Conservation (phyloP, 2,888 invertebrate genomes). For the Sipha maydis region DNA sequence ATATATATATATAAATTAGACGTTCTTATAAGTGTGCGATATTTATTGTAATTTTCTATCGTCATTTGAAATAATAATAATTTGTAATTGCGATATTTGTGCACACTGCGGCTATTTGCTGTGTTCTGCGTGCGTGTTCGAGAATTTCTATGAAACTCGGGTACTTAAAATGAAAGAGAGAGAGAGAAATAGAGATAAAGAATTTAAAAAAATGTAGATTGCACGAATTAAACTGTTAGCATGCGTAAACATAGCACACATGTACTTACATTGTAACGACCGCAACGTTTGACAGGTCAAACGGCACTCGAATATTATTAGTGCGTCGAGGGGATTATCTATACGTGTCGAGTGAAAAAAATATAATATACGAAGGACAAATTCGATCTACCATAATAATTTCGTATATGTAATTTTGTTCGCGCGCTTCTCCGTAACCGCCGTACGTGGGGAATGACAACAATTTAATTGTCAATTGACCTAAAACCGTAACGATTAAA, state of each 20-base stretch:
- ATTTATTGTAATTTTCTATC: not conserved
- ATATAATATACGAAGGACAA: constrained; percentile 30
- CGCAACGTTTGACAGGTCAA: not conserved
- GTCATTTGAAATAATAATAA: not conserved
- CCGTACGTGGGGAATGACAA: constrained; percentile 15
- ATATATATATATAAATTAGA: not conserved
- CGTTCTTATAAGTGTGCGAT: not conserved
- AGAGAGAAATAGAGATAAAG: not conserved
- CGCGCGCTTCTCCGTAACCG: not conserved
- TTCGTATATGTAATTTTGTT: constrained; percentile 29
- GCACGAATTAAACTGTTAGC: constrained; percentile 2
- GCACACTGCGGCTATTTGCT: not conserved
- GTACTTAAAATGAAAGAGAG: not conserved
- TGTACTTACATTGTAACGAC: not conserved
- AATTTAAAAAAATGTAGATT: constrained; percentile 17
- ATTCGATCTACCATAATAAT: constrained; percentile 4
- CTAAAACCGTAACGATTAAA: not conserved
- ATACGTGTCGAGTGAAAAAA: not conserved
- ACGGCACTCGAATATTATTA: constrained; percentile 17
- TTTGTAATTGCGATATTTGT: not conserved
- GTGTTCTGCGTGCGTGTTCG: not conserved
- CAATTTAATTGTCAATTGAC: constrained; percentile 43
- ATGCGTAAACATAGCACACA: not conserved
- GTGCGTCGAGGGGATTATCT: constrained; percentile 13
- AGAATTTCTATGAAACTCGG: not conserved